Base-by-base conservation (phyloP, 2,888 invertebrate species). In the Dendrolimus pini region DNA sequence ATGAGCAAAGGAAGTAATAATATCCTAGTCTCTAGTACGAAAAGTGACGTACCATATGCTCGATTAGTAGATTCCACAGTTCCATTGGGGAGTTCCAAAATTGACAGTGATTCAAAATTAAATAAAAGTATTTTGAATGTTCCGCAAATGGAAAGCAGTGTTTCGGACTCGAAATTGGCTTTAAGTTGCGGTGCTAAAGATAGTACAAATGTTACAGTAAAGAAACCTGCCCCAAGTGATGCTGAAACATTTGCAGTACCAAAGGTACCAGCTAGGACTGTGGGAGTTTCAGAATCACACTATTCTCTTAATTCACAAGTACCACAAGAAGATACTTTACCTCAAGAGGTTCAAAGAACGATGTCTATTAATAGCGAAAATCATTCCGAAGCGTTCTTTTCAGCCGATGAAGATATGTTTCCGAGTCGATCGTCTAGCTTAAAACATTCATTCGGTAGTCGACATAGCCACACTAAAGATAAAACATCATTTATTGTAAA, bases 361-460 rank as follows among this genome's bases (percentile, higher is more conserved):
- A 94, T 96, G 74, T 97, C 97, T 0, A 94, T 97, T 77, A 96
- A 96, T 1, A 96, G 96, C 61, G 97, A 97, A 80, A 97, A 97
- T 80, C 96, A 96, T 70, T 96, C 96, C 0, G 98, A 98, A 83
- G 95, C 96, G 57, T 98, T 97, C 84, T 98, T 96, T 78, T 98
- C 98, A 0, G 98, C 98, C 0, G 97, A 98, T 74, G 98, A 98
- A 83, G 98, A 97, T 68, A 93, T 95, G 70, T 93, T 93, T 65
- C 93, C 93, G 41, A 94, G 94, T 69, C 88, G 94, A 10, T 94
- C 94, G 18, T 94, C 94, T 0, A 94, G 94, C 67, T 80, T 94
- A 57, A 91, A 94, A 61, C 94, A 94, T 77, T 94, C 94, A 0
- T 89, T 89, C 55, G 90, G 88, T 52, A 88, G 87, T 69, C 89